Base-by-base conservation (phyloP, 2,888 invertebrate genomes). In the Lithophane ornitopus region DNA sequence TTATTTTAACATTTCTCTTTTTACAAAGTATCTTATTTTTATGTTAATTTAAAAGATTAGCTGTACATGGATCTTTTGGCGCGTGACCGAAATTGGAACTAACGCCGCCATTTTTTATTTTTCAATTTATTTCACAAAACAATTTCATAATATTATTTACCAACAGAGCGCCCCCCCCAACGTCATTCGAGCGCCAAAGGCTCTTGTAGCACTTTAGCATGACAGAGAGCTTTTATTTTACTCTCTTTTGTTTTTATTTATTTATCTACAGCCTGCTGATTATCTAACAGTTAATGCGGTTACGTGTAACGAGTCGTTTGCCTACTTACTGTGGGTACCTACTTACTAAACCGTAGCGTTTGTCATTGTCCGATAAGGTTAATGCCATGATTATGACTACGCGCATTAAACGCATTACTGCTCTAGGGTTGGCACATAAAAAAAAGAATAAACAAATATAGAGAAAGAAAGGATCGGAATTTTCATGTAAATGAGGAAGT, bases 331-430 rank as follows among this genome's bases (percentile, higher is more conserved):
- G 61, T 59, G 34, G 26, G 39, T 76, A 52, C 22, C 46, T 52
- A 80, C 58, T 80, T 61, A 73, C 49, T 81, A 74, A 72, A 78
- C 75, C 77, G 83, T 59, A 44, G 65, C 65, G 78, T 80, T 87
- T 81, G 86, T 87, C 87, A 84, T 85, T 87, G 84, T 88, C 82
- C 74, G 84, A 78, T 87, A 88, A 85, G 81, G 86, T 89, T 87
- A 87, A 87, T 87, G 80, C 84, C 87, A 80, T 80, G 88, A 84
- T 85, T 88, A 84, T 78, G 73, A 80, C 62, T 63, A 62, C 73
- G 74, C 71, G 81, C 65, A 58, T 71, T 77, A 72, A 56, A 71
- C 69, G 58, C 67, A 72, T 84, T 74, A 67, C 68, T 78, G 39
- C 0, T 3, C 0, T 58, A 87, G 78, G 87, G 87, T 67, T 87